Conservation (phyloP, 2,797 vertebrate species). For the Gymnoscopelus microlampas region DNA sequence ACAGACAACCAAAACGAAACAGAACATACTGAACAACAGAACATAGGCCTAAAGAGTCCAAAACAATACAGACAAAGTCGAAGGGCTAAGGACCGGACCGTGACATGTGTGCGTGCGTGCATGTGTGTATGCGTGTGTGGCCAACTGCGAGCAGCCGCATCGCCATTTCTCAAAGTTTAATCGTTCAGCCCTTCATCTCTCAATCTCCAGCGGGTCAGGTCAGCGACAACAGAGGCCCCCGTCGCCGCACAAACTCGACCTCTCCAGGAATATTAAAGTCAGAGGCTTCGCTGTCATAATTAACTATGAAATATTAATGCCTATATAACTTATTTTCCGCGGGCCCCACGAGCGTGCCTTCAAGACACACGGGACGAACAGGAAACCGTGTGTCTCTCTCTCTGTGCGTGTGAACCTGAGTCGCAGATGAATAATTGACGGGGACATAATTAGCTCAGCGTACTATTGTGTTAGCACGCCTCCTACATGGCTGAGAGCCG, state of each 20-base stretch:
- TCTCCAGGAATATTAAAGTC: conserved; percentile 74
- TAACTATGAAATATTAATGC: conserved; percentile 83
- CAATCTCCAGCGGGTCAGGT: conserved; percentile 45
- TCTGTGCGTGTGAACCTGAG: conserved; percentile 63
- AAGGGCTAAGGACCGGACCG: no score
- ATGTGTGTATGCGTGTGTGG: not conserved
- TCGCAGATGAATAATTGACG: conserved; percentile 79
- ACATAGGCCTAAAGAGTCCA: no score
- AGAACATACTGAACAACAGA: no score
- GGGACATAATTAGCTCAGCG: conserved; percentile 76
- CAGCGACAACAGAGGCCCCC: conserved; percentile 50
- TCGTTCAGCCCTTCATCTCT: conserved; percentile 55
- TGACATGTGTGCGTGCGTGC: not conserved
- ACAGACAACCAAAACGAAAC: no score
- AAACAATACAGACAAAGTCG: no score
- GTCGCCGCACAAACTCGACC: conserved; percentile 34
- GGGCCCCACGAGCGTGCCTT: conserved; percentile 63
- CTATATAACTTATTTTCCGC: conserved; percentile 66
- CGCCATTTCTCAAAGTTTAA: conserved; percentile 61
- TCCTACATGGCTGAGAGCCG: conserved; percentile 61
- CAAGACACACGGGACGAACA: conserved; percentile 55
- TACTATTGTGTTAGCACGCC: conserved; percentile 67
- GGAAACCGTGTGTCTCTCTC: conserved; percentile 61
- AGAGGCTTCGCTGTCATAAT: conserved; percentile 76
- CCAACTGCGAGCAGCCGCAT: conserved; percentile 16